phyloP scores from a whole-genome alignment of 2,888 invertebrate species.

The Epinotia nisella region DNA sequence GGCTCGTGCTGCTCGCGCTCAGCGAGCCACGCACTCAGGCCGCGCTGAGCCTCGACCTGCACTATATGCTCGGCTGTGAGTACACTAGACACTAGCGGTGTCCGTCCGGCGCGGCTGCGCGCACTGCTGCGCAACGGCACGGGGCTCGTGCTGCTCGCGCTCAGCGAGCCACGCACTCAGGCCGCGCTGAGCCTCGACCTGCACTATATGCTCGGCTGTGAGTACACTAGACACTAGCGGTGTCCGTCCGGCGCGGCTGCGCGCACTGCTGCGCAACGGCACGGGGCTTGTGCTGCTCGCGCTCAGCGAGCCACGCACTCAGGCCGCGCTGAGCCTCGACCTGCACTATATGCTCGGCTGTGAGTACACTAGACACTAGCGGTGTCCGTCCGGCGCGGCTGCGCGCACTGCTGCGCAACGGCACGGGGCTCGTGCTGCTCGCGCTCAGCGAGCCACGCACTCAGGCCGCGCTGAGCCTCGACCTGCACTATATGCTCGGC shows the following conservation, averaged over 20 bases:
- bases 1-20: slow-evolving; percentile 52
- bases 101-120: no score
- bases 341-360: slow-evolving; percentile 63
- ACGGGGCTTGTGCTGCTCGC: slow-evolving; percentile 57
- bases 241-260: background rate
- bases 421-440: slow-evolving; percentile 62
- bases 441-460: slow-evolving; percentile 55
- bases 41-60: slow-evolving; percentile 67
- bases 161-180: slow-evolving; percentile 57
- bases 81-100: slow-evolving; percentile 8
- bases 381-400: background rate
- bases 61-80: slow-evolving; percentile 60
- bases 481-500: slow-evolving; percentile 64
- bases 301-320: slow-evolving; percentile 55
- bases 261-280: background rate
- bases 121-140: slow-evolving; percentile 40
- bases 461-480: slow-evolving; percentile 67
- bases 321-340: slow-evolving; percentile 67
- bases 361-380: slow-evolving; percentile 43
- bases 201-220: slow-evolving; percentile 60
- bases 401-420: background rate
- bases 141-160: slow-evolving; percentile 63
- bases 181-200: slow-evolving; percentile 68
- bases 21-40: slow-evolving; percentile 58
- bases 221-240: slow-evolving; percentile 38